These are phyloP conservation scores for Bombyx huttoni DNA, from an alignment of 2,888 invertebrate genomes.

Conservation along the genomic window DNA sequence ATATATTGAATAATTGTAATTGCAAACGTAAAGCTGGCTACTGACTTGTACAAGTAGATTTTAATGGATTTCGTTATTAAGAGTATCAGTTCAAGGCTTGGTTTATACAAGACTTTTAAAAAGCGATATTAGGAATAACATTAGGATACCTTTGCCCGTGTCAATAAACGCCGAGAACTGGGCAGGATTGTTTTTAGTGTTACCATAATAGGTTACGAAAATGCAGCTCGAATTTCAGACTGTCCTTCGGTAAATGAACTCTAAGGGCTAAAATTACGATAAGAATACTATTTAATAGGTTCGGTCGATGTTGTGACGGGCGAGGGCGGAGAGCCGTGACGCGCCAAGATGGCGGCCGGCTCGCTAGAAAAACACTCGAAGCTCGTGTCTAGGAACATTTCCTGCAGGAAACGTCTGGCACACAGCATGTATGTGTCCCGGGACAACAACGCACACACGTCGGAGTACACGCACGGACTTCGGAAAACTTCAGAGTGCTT, in stretches of 20 bases:
- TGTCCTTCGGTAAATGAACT: not conserved
- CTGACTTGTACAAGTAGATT: too few relatives aligned
- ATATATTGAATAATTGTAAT: too few relatives aligned
- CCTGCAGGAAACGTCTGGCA: slow-evolving; percentile 91
- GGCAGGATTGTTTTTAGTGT: too few relatives aligned
- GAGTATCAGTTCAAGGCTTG: too few relatives aligned
- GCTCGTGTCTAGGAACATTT: slow-evolving; percentile 89
- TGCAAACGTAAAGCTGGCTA: too few relatives aligned
- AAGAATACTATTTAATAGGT: slow-evolving; percentile 13
- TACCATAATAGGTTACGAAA: too few relatives aligned
- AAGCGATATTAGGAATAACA: too few relatives aligned
- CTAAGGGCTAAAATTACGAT: not conserved
- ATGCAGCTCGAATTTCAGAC: not conserved
- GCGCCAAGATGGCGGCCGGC: slow-evolving; percentile 57
- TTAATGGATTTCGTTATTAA: too few relatives aligned
- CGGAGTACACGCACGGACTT: slow-evolving; percentile 93
- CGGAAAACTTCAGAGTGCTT: slow-evolving; percentile 81
- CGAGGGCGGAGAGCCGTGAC: slow-evolving; percentile 21
- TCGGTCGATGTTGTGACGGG: slow-evolving; percentile 7
- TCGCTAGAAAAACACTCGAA: slow-evolving; percentile 76
- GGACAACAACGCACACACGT: slow-evolving; percentile 85
- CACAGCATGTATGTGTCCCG: slow-evolving; percentile 85
- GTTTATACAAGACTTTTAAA: too few relatives aligned
- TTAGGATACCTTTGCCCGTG: too few relatives aligned
- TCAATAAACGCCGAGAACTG: too few relatives aligned